A percentile compares a stretch with the other conserved stretches of the same genome.
These are phyloP conservation scores for Jacana jacana DNA, from an alignment of 2,113 vertebrate genomes.

Conservation along the genomic window DNA sequence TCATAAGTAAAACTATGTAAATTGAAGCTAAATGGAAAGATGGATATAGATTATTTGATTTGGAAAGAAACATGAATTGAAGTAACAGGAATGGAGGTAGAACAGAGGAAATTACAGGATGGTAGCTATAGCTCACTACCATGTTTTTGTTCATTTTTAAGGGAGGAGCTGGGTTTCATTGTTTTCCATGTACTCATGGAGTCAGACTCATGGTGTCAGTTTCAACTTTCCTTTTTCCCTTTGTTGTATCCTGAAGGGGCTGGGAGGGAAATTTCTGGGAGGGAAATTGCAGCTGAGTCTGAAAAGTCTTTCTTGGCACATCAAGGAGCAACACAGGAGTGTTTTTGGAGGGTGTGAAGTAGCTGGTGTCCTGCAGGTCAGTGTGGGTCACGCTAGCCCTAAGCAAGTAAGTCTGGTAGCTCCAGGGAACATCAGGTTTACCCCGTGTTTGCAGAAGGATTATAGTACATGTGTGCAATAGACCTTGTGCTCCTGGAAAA, in stretches of 20 bases:
- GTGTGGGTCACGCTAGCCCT: not conserved
- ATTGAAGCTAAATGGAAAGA: not conserved
- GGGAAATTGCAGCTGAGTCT: not conserved
- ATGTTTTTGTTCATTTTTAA: not conserved
- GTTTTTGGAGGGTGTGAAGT: not conserved
- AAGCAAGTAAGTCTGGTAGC: not conserved
- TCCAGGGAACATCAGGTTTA: not conserved
- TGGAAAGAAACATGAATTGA: not conserved
- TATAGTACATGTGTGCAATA: not conserved
- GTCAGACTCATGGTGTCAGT: not conserved
- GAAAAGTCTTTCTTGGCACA: not conserved
- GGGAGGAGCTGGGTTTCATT: accelerated
- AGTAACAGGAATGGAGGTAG: not conserved
- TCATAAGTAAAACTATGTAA: not conserved
- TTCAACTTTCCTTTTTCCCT: not conserved
- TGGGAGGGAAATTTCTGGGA: not conserved
- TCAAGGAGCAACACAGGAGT: not conserved
- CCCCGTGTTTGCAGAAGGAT: accelerated
- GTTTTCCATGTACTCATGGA: not conserved
- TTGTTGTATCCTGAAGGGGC: not conserved
- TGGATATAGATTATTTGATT: not conserved
- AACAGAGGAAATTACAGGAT: not conserved
- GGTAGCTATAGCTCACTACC: not conserved
- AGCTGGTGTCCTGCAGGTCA: not conserved
- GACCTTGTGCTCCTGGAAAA: not conserved